Evolutionary conservation across 2,888 invertebrate species (phyloP).

Genomic region (Exocentrus adspersus): DNA sequence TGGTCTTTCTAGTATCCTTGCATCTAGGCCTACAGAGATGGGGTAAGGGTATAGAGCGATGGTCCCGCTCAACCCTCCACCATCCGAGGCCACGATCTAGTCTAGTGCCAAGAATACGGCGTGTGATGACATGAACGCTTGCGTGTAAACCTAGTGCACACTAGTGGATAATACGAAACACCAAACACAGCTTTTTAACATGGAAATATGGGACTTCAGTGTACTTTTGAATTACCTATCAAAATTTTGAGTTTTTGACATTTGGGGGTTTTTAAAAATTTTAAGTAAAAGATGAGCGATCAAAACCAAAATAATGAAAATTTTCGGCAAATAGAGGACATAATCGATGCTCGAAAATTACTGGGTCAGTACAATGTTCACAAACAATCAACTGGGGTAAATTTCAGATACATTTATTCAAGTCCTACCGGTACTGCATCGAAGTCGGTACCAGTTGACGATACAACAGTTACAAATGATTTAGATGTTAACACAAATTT

Average conservation of each 20-base stretch:
- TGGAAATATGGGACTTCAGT: too few relatives aligned
- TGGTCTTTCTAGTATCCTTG: too few relatives aligned
- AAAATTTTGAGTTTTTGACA: neutral
- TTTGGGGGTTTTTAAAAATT: constrained; percentile 36
- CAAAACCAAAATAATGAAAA: constrained; percentile 39
- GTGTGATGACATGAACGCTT: too few relatives aligned
- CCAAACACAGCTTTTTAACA: too few relatives aligned
- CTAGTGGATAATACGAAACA: too few relatives aligned
- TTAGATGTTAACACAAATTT: constrained; percentile 53
- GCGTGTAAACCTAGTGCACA: too few relatives aligned
- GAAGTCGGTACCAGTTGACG: constrained; percentile 45
- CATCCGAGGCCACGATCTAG: too few relatives aligned
- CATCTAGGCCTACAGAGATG: too few relatives aligned
- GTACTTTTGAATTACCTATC: neutral
- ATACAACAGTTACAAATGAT: constrained; percentile 49
- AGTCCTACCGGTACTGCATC: constrained; percentile 39
- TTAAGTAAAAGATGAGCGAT: constrained; percentile 46
- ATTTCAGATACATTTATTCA: constrained; percentile 53
- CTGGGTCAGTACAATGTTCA: constrained; percentile 58
- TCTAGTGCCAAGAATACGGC: too few relatives aligned
- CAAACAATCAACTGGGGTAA: constrained; percentile 43
- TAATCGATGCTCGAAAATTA: constrained; percentile 59
- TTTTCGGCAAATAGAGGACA: constrained; percentile 59
- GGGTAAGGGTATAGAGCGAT: too few relatives aligned
- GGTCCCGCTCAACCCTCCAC: too few relatives aligned